A percentile compares a stretch with the other conserved stretches of the same genome.
Conservation (phyloP, 2,113 vertebrate species). For the Phoxinus phoxinus region DNA sequence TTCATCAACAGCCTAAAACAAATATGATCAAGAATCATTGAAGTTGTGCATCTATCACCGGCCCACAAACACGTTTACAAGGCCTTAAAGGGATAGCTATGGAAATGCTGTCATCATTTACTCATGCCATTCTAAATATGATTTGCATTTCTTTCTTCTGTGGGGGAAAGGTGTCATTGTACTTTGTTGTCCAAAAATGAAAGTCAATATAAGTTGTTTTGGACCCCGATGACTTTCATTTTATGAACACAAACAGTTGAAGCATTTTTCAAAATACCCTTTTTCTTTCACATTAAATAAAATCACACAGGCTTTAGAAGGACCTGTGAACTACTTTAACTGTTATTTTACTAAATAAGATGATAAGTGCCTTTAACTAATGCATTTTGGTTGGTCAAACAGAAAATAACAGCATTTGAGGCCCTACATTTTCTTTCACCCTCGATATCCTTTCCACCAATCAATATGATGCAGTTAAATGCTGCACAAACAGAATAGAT, state of each 20-base stretch:
- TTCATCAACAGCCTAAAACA: slow-evolving; percentile 10
- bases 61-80: not conserved
- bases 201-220: not conserved
- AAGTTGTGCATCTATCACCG: not conserved
- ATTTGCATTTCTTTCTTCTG: not conserved
- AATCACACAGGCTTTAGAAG: not conserved
- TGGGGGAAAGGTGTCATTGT: not conserved
- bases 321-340: not conserved
- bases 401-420: not conserved
- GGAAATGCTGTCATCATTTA: not conserved
- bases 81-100: slow-evolving; percentile 4
- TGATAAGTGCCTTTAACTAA: not conserved
- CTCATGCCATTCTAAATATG: not conserved
- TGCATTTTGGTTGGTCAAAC: not conserved
- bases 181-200: not conserved
- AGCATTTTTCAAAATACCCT: not conserved
- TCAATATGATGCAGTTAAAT: slow-evolving; percentile 35
- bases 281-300: not conserved
- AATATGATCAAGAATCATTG: slow-evolving; percentile 15
- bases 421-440: not conserved
- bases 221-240: too few species aligned
- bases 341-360: not conserved
- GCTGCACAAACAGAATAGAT: slow-evolving; percentile 45
- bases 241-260: not conserved
- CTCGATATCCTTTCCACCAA: slow-evolving; percentile 19